Base-by-base conservation (phyloP, 2,888 invertebrate species). In the Himalopsyche japonica region DNA sequence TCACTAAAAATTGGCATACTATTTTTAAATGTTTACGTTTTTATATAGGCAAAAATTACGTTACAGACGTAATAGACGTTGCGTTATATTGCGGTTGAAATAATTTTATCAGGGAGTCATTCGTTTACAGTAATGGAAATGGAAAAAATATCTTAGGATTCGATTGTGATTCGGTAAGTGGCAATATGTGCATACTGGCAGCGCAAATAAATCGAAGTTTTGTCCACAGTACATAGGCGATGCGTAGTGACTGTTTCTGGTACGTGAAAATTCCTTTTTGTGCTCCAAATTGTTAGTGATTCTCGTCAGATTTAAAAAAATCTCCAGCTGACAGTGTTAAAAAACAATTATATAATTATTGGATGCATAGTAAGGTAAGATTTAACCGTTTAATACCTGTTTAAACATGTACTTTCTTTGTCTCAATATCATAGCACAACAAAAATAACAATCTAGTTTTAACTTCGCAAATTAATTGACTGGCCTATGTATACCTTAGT, bases 161-260 rank as follows among this genome's bases (percentile, higher is more conserved):
- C 30, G 80, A n/a, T 18, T 81, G 76, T 81, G 81, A 37, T 77
- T 49, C 79, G 24, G 34, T 81, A 78, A 84, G 82, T 84, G 76
- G 82, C 76, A 18, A 64, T 30, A 85, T 79, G 85, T 57, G 57
- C 85, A 86, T 82, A 85, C 79, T 83, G 82, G 64, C 80, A 49
- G 82, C 84, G 76, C 57, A 86, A 86, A 86, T 85, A 86, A 84
- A 86, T 86, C 86, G 86, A 86, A 86, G 84, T 85, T 43, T 83
- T 34, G 70, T 79, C 57, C 49, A 57, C 79, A 64, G 82, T 83
- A 30, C 49, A 30, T 81, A 70, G 81, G 80, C 47, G 70, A 79
- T 80, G 85, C 82, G 82, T 80, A 80, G 82, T 81, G 80, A 48
- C 43, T 24, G 8, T 80, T 79, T 18, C 34, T 57, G 24, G 76